Base-by-base conservation (phyloP, 2,888 invertebrate genomes). In the Rhingia campestris region DNA sequence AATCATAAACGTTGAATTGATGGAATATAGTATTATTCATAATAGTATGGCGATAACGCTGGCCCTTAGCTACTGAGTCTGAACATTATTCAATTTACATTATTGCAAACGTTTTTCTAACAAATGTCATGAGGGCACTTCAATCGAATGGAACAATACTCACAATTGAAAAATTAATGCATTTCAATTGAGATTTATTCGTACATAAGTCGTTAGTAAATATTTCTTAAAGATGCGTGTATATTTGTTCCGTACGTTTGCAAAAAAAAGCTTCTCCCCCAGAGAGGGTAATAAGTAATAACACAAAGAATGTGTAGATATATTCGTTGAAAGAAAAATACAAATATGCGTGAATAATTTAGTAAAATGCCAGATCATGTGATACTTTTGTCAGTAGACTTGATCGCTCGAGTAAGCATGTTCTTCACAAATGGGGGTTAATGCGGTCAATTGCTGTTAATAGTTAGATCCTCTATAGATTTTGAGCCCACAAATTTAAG, bases 121-220 rank as follows among this genome's bases (percentile, higher is more conserved):
- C 4, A 22, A 53, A 53, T 33, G 54, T 32, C 10, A 37, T 54
- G 7, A 51, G 43, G 47, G 47, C 49, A 49, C 32, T 59, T 47
- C 30, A 76, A 54, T 72, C 59, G 70, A 72, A 73, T 58, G 43
- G 12, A 59, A 43, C 41, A 49, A 32, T 51, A 59, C 43, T 41
- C 43, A 14, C 66, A 75, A 67, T 75, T 75, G 58, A 59, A 51
- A 43, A 56, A 47, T 67, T 73, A 82, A 82, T 82, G 77, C 67
- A 82, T 82, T 82, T 82, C 73, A 82, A 82, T 82, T 82, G 63
- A 51, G 37, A 37, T 37, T 9, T 37, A 37, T 9, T 37, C 37
- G 3, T 37, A 37, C 2, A 37, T 41, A 41, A 41, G 41, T 4
- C 41, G 10, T 41, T 3, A 6, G 41, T 4, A 10, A 10, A 30